Evolutionary conservation across 2,113 vertebrate genomes (phyloP).

Genomic region (Larimichthys crocea): DNA sequence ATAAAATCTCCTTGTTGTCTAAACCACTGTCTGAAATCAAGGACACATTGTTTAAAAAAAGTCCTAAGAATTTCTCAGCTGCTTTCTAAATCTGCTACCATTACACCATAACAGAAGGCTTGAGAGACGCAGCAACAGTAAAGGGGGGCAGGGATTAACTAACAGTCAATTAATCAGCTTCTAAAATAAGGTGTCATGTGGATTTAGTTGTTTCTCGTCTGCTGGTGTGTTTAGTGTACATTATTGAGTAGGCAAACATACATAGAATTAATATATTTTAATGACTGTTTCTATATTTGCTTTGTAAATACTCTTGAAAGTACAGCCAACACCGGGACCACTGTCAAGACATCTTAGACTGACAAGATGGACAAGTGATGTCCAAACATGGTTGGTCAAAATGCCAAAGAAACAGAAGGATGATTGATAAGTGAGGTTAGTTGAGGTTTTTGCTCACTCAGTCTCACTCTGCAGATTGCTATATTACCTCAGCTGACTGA

Average conservation of each 20-base stretch:
- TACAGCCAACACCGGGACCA: neutral
- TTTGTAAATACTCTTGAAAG: neutral
- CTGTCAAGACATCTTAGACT: neutral
- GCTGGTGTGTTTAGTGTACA: neutral
- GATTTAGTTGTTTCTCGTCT: neutral
- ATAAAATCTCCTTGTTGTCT: too few species aligned
- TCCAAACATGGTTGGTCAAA: neutral
- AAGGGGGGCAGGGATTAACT: too few species aligned
- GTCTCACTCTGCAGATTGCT: constrained; percentile 29
- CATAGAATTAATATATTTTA: neutral
- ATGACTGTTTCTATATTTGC: neutral
- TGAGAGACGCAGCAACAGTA: too few species aligned
- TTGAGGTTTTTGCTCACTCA: neutral
- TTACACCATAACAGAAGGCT: too few species aligned
- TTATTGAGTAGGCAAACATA: neutral
- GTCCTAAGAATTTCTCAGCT: neutral
- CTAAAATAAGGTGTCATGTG: neutral
- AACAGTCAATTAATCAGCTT: neutral
- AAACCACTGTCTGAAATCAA: too few species aligned
- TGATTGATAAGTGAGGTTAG: constrained; percentile 31
- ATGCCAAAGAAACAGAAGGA: neutral
- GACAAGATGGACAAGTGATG: neutral
- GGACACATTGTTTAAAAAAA: too few species aligned
- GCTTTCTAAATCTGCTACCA: too few species aligned
- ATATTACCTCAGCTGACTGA: constrained; percentile 46